These are phyloP conservation scores for Episyrphus balteatus DNA, from an alignment of 1,140 invertebrate genomes.

Conservation along the genomic window DNA sequence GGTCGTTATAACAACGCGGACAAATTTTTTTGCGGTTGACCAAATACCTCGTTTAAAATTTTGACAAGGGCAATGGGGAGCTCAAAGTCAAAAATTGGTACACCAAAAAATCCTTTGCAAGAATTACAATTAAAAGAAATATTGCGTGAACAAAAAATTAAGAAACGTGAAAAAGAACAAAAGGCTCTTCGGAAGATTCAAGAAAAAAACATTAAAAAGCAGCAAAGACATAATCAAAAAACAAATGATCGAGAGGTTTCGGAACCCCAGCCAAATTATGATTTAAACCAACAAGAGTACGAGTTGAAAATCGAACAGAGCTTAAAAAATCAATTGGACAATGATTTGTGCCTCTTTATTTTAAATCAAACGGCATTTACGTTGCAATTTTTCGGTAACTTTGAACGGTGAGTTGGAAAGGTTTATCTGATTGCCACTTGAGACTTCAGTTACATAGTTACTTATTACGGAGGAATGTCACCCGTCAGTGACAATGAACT, in stretches of 20 bases:
- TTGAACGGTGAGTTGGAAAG: constrained; percentile 46
- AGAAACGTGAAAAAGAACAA: constrained; percentile 8
- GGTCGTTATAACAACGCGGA: too few relatives aligned
- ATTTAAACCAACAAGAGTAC: constrained; percentile 12
- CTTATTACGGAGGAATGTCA: too few relatives aligned
- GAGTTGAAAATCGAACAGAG: constrained; percentile 23
- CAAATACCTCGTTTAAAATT: background rate
- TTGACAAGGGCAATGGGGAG: constrained; percentile 18
- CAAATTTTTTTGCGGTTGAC: background rate
- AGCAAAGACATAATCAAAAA: constrained; percentile 14
- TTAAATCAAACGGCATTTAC: constrained; percentile 65
- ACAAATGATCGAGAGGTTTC: constrained; percentile 6
- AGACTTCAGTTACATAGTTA: too few relatives aligned
- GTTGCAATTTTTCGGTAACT: constrained; percentile 67
- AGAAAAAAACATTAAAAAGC: constrained; percentile 15
- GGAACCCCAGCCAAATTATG: constrained; percentile 10
- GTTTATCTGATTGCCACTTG: too few relatives aligned
- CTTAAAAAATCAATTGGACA: constrained; percentile 47
- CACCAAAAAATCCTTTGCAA: constrained; percentile 17
- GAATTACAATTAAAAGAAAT: constrained; percentile 10
- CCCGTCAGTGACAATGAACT: too few relatives aligned
- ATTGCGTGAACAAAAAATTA: background rate
- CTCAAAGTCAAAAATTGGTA: constrained; percentile 18
- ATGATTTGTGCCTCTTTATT: constrained; percentile 54
- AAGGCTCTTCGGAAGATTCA: constrained; percentile 15